phyloP scores from a whole-genome alignment of 2,797 vertebrate species.

The Acrossocheilus wenchowensis region DNA sequence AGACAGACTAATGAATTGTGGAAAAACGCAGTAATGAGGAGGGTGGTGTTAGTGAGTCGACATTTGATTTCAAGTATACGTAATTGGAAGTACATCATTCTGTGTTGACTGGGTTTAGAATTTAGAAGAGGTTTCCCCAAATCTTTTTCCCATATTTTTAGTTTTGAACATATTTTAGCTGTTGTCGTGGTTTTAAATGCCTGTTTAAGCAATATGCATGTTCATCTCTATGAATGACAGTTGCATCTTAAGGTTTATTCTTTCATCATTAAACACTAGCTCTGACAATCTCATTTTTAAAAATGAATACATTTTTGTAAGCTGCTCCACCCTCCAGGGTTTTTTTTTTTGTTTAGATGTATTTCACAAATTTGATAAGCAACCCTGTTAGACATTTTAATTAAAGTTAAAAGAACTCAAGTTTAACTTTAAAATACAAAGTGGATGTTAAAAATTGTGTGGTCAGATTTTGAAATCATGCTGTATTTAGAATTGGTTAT shows the following conservation, averaged over 20 bases:
- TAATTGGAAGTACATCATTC: not conserved
- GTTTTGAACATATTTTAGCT: not conserved
- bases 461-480: not conserved
- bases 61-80: constrained; percentile 25
- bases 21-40: not conserved
- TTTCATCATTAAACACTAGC: constrained; percentile 58
- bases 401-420: not conserved
- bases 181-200: constrained; percentile 27
- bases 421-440: constrained; percentile 8
- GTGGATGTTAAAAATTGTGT: not conserved
- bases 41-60: not conserved
- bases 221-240: constrained; percentile 23
- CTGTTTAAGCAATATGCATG: constrained; percentile 59
- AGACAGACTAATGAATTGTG: constrained; percentile 7
- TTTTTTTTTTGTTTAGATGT: not conserved
- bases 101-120: not conserved
- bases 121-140: not conserved
- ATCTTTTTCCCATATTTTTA: constrained; percentile 13
- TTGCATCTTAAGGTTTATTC: constrained; percentile 39
- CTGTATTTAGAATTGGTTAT: not conserved
- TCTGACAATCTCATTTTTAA: constrained; percentile 59
- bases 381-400: not conserved
- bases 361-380: constrained; percentile 14
- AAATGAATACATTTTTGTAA: constrained; percentile 53
- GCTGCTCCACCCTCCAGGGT: constrained; percentile 41